Percentiles rank a stretch among this genome's conserved stretches.
Conservation (phyloP, 2,113 vertebrate genomes). For the Gnathonemus echidnorhynchus region DNA sequence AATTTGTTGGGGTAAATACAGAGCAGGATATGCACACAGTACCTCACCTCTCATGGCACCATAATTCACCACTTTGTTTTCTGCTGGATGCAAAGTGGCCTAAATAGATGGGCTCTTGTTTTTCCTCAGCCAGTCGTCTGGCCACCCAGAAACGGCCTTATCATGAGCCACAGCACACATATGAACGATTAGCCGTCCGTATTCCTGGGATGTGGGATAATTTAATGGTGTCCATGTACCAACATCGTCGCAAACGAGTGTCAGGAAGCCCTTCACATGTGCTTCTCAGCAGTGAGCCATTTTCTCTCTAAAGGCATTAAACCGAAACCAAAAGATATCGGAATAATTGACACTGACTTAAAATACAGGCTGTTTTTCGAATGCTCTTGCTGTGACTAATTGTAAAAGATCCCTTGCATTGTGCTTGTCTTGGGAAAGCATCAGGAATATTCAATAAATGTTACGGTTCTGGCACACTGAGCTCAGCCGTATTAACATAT, state of each 20-base stretch:
- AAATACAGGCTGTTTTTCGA: slow-evolving; percentile 68
- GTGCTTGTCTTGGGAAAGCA: slow-evolving; percentile 52
- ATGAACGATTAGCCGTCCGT: background rate
- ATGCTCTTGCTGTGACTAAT: slow-evolving; percentile 63
- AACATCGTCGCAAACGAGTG: background rate
- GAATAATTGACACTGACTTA: slow-evolving; percentile 68
- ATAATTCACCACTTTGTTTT: background rate
- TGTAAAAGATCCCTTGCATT: slow-evolving; percentile 54
- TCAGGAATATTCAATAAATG: slow-evolving; percentile 62
- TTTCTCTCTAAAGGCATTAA: slow-evolving; percentile 37
- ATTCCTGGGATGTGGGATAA: background rate
- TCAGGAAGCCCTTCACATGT: slow-evolving; percentile 31
- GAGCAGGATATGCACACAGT: background rate
- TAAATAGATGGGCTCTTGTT: background rate
- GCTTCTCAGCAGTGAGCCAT: slow-evolving; percentile 26
- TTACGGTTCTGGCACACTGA: slow-evolving; percentile 55
- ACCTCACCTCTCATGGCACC: background rate
- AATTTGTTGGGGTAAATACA: background rate
- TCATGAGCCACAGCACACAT: background rate
- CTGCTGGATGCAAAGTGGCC: background rate
- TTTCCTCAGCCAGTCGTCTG: background rate
- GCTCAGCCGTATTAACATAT: slow-evolving; percentile 61
- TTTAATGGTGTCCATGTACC: background rate
- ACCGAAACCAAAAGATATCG: slow-evolving; percentile 58
- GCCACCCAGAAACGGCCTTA: background rate